Evolutionary conservation across 1,140 invertebrate genomes (phyloP), one percentile per base, ranked within the genome.

Genomic region (Calephelis virginiensis): DNA sequence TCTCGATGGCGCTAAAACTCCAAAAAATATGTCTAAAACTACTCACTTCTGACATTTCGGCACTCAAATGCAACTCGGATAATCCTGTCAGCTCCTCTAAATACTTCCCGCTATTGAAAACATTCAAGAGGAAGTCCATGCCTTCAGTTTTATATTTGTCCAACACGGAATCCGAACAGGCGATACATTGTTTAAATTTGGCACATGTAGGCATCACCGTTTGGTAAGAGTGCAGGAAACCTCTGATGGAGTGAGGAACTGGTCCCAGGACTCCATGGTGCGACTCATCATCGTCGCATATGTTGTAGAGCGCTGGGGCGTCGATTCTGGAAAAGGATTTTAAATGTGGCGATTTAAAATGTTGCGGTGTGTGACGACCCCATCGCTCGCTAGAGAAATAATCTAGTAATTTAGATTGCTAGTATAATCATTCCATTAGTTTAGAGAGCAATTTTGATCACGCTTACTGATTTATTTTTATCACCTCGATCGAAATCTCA

Each of bases 231-330:
- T 95, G 95, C 7, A 99, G 87, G 81, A 97, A 99, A 6, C 98
- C 98, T 50, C 98, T 92, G 65, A 99, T 96, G 28, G 98, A 98
- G 87, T 99, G 98, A 1, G 98, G 98, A 46, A 99, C 92, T 0
- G 96, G 92, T 8, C 98, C 98, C 0, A 99, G 90, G 38, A 95
- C 86, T 47, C 95, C 95, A 68, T 94, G 67, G 77, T 45, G 74
- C 8, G 90, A 78, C 14, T 61, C 68, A 37, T 81, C 79, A 5
- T 78, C 79, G 5, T 78, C 77, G 12, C 67, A 70, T n/a, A 85
- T 70, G 69, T 92, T 92, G 75, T 92, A 94, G 50, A 90, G 86
- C 1, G 94, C 94, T 45, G 94, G 93, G 0, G 96, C 95, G 66
- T 93, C 78, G 46, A 91, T 89, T 66, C 93, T 94, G 70, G 75